Conservation (phyloP, 2,113 vertebrate genomes). For the Porphyrio hochstetteri region DNA sequence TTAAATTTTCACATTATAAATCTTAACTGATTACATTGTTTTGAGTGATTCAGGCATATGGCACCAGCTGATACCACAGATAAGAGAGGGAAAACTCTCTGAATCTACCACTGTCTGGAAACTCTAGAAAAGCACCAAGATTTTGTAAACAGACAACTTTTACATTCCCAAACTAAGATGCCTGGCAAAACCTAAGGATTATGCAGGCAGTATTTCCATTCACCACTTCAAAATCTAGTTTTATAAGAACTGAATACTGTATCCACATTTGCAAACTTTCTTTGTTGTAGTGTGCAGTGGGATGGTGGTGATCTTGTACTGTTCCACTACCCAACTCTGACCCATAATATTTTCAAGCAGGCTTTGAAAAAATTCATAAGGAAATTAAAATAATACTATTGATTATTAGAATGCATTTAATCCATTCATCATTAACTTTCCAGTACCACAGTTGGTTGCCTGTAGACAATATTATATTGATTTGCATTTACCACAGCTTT, state of each 20-base stretch:
- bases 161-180: not conserved
- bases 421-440: not conserved
- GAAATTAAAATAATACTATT: not conserved
- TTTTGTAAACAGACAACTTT: not conserved
- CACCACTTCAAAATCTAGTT: not conserved
- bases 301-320: not conserved
- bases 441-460: not conserved
- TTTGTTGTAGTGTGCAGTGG: fast-evolving
- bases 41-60: not conserved
- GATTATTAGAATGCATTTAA: not conserved
- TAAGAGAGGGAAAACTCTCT: not conserved
- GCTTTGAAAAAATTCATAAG: not conserved
- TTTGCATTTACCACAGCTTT: not conserved
- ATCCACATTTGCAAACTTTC: not conserved
- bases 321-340: not conserved
- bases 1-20: not conserved
- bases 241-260: not conserved
- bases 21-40: not conserved
- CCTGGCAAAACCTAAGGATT: not conserved
- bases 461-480: not conserved
- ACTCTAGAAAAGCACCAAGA: not conserved
- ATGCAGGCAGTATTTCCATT: not conserved
- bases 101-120: not conserved
- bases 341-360: not conserved
- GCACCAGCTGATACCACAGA: not conserved